These are phyloP conservation scores for Apis dorsata DNA, from an alignment of 1,140 invertebrate genomes.

Conservation along the genomic window DNA sequence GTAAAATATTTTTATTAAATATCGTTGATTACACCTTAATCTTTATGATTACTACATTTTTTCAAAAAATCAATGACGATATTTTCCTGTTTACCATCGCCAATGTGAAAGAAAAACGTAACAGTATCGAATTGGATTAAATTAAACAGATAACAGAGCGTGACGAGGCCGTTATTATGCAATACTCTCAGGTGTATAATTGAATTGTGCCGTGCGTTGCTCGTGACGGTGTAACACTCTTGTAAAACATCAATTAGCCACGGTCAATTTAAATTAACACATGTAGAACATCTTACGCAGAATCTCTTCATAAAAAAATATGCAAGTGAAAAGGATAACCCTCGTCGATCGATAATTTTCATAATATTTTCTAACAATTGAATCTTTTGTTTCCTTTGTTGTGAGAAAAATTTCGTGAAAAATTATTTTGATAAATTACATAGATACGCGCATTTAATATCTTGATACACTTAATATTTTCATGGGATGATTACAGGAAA, in stretches of 20 bases:
- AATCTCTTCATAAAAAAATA: not conserved
- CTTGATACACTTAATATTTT: not conserved
- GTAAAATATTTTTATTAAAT: not conserved
- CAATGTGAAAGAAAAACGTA: not conserved
- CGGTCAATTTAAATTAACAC: constrained; percentile 4
- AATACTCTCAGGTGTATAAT: constrained; percentile 48
- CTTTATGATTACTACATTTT: not conserved
- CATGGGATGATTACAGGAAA: not conserved
- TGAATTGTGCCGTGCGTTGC: constrained; percentile 27
- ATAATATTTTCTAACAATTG: too few species aligned
- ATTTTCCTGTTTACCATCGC: not conserved
- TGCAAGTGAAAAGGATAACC: not conserved
- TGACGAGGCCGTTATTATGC: constrained; percentile 18
- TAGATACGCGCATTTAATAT: not conserved
- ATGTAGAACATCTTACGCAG: not conserved
- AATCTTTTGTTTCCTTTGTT: too few species aligned
- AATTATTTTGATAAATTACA: not conserved
- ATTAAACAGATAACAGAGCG: constrained; percentile 24
- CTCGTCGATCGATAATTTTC: too few species aligned
- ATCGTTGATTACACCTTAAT: not conserved
- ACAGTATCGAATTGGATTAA: constrained; percentile 24
- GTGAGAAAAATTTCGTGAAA: not conserved
- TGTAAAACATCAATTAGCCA: constrained; percentile 43
- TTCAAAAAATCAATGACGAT: not conserved
- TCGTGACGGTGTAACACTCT: constrained; percentile 13